phyloP scores from a whole-genome alignment of 2,797 vertebrate species.

The Periophthalmus magnuspinnatus region DNA sequence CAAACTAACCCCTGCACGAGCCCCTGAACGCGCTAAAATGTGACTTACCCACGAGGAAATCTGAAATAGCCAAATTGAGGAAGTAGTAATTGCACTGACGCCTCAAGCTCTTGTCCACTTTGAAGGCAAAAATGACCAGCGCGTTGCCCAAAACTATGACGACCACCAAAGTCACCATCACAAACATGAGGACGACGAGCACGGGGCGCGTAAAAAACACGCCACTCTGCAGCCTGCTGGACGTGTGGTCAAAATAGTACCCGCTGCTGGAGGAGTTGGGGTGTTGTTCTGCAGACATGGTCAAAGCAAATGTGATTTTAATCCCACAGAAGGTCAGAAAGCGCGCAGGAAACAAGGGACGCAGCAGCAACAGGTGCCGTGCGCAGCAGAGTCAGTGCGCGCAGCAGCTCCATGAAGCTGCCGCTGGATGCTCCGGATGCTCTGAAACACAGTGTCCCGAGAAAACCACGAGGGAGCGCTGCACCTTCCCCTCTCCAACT shows the following conservation, averaged over 20 bases:
- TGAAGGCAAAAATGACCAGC: conserved; percentile 86
- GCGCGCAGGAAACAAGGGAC: not conserved
- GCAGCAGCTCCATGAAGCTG: conserved; percentile 19
- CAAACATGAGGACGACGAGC: conserved; percentile 72
- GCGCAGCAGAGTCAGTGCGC: conserved; percentile 5
- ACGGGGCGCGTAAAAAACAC: conserved; percentile 61
- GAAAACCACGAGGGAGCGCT: conserved; percentile 58
- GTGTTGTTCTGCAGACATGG: conserved; percentile 60
- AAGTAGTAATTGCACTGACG: conserved; percentile 88
- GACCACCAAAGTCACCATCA: conserved; percentile 82
- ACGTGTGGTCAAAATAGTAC: conserved; percentile 52
- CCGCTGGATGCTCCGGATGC: conserved; percentile 11
- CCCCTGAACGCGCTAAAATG: not conserved
- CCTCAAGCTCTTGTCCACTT: conserved; percentile 87
- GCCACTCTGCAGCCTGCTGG: conserved; percentile 54
- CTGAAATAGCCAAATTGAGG: conserved; percentile 89
- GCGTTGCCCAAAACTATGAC: conserved; percentile 85
- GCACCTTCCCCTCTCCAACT: conserved; percentile 15
- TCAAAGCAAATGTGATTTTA: conserved; percentile 22
- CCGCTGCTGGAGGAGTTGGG: conserved; percentile 62
- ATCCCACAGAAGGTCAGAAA: conserved; percentile 24
- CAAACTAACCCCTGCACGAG: not conserved
- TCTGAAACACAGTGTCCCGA: conserved; percentile 22
- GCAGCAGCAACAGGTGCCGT: conserved; percentile 58
- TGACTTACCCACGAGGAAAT: conserved; percentile 86